Evolutionary conservation across 2,797 vertebrate species (phyloP).

Genomic region (Channallabes apus): DNA sequence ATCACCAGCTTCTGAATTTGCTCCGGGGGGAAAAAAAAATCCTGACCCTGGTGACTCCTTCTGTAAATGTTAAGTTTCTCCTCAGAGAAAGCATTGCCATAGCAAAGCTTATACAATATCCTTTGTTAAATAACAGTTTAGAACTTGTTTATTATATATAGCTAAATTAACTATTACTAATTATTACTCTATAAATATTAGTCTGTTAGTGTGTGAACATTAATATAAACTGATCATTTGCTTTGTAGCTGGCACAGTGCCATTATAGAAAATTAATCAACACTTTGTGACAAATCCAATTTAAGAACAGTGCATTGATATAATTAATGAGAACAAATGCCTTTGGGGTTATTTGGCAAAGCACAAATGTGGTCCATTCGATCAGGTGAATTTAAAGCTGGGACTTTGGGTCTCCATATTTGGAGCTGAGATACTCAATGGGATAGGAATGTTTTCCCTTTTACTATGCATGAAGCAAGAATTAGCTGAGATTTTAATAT

Average conservation of each 20-base stretch:
- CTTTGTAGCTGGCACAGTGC: not conserved
- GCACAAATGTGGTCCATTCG: not conserved
- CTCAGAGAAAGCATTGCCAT: not conserved
- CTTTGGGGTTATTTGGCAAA: not conserved
- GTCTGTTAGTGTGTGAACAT: not conserved
- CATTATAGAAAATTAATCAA: not conserved
- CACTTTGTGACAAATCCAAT: not conserved
- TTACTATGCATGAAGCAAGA: conserved; percentile 5
- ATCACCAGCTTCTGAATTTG: not conserved
- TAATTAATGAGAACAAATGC: not conserved
- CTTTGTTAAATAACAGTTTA: not conserved
- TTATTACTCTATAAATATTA: not conserved
- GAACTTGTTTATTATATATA: not conserved
- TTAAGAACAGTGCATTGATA: not conserved
- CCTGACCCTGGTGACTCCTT: not conserved
- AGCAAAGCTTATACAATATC: not conserved
- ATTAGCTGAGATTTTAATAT: conserved; percentile 27
- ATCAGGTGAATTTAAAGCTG: not conserved
- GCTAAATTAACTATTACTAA: not conserved
- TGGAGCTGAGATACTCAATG: not conserved
- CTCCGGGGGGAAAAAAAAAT: not conserved
- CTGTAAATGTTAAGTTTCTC: not conserved
- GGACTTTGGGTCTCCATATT: not conserved
- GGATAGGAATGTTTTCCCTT: not conserved
- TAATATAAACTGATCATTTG: not conserved